Evolutionary conservation across 2,113 vertebrate species (phyloP).

Genomic region (Cathartes aura): DNA sequence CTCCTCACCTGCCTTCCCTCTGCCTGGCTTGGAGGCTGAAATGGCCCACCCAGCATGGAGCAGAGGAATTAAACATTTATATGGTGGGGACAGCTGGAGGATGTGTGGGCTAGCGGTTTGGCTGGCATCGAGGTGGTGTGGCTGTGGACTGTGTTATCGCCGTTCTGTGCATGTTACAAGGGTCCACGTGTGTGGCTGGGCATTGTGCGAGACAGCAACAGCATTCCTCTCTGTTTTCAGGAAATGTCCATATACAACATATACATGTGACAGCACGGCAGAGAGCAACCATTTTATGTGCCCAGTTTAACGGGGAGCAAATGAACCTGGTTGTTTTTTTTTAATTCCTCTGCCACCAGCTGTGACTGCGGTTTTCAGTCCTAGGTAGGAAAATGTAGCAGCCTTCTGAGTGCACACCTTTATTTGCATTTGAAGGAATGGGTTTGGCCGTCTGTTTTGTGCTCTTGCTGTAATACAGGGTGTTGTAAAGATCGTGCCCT

Average conservation of each 20-base stretch:
- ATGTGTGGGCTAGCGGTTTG: neutral
- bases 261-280: neutral
- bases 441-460: constrained; percentile 18
- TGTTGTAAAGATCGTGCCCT: neutral
- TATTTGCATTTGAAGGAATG: neutral
- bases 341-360: neutral
- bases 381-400: neutral
- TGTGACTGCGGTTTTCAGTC: constrained; percentile 15
- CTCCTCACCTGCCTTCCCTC: neutral
- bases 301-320: neutral
- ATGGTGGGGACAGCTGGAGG: neutral
- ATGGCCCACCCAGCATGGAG: neutral
- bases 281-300: neutral
- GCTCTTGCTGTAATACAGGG: neutral
- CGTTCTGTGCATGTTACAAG: neutral
- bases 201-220: neutral
- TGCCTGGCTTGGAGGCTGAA: neutral
- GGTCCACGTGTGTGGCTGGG: neutral
- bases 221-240: neutral
- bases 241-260: neutral
- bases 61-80: neutral
- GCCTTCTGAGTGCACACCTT: neutral
- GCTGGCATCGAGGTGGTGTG: neutral
- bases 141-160: neutral
- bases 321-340: neutral